phyloP scores from a whole-genome alignment of 2,113 vertebrate species.

The Takifugu bimaculatus region DNA sequence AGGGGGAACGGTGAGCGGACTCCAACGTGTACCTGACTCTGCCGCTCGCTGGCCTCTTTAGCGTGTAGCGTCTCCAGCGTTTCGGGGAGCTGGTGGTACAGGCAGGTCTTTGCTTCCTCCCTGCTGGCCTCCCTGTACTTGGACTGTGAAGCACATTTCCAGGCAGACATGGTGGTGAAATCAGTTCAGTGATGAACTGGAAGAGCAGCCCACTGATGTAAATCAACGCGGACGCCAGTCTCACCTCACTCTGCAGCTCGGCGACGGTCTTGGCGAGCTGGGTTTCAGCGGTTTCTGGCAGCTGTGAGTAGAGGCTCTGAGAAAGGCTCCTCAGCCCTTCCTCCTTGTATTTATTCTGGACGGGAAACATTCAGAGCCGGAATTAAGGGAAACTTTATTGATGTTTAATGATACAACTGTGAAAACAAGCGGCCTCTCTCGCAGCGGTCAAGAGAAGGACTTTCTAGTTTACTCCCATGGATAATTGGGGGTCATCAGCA shows the following conservation, averaged over 20 bases:
- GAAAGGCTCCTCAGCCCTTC: conserved; percentile 31
- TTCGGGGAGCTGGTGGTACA: conserved; percentile 46
- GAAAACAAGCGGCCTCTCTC: not conserved
- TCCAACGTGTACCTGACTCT: conserved; percentile 51
- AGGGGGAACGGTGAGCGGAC: too few species aligned
- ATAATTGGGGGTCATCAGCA: too few species aligned
- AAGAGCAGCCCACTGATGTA: too few species aligned
- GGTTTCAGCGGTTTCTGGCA: conserved; percentile 38
- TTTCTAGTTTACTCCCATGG: too few species aligned
- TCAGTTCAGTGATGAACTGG: too few species aligned
- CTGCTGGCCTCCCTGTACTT: conserved; percentile 81
- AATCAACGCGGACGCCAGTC: not conserved
- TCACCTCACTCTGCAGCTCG: conserved; percentile 77
- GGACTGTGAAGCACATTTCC: conserved; percentile 29
- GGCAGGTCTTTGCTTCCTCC: conserved; percentile 36
- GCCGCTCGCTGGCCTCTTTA: conserved; percentile 41
- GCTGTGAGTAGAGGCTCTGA: conserved; percentile 56
- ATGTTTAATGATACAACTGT: not conserved
- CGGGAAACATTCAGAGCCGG: not conserved
- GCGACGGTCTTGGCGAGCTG: conserved; percentile 55
- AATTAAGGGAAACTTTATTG: too few species aligned
- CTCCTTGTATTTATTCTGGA: conserved; percentile 59
- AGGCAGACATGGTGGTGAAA: too few species aligned
- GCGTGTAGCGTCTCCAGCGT: conserved; percentile 52
- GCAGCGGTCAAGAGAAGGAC: too few species aligned